Conservation (phyloP, 2,797 vertebrate genomes). For the Dryobates pubescens region DNA sequence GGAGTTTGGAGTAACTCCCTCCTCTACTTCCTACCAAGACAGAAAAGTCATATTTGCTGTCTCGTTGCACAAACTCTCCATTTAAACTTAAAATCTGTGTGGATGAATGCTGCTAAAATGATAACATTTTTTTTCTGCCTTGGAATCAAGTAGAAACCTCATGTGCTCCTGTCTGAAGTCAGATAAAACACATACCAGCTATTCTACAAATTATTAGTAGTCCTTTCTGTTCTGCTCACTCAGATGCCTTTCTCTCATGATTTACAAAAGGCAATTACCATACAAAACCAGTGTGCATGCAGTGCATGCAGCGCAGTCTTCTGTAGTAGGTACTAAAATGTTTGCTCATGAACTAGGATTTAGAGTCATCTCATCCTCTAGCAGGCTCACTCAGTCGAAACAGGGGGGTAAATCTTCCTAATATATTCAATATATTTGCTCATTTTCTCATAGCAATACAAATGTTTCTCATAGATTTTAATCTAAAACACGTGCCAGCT, state of each 20-base stretch:
- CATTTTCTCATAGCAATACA: background rate
- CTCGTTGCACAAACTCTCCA: background rate
- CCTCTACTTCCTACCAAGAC: background rate
- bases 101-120: background rate
- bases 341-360: background rate
- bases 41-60: background rate
- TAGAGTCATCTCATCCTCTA: background rate
- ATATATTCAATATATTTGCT: background rate
- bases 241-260: background rate
- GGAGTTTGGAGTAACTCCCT: background rate
- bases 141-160: slow-evolving; percentile 16
- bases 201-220: background rate
- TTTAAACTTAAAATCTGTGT: background rate
- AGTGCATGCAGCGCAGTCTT: background rate
- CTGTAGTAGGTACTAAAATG: background rate
- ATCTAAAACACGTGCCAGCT: background rate
- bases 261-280: background rate
- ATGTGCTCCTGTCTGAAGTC: background rate
- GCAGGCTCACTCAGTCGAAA: background rate
- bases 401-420: background rate
- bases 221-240: background rate
- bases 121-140: background rate
- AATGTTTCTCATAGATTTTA: background rate
- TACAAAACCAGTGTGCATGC: background rate
- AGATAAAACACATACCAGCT: background rate